A percentile compares a stretch with the other conserved stretches of the same genome.
Evolutionary conservation across 2,113 vertebrate species (phyloP).

Genomic region (Axis porcinus): DNA sequence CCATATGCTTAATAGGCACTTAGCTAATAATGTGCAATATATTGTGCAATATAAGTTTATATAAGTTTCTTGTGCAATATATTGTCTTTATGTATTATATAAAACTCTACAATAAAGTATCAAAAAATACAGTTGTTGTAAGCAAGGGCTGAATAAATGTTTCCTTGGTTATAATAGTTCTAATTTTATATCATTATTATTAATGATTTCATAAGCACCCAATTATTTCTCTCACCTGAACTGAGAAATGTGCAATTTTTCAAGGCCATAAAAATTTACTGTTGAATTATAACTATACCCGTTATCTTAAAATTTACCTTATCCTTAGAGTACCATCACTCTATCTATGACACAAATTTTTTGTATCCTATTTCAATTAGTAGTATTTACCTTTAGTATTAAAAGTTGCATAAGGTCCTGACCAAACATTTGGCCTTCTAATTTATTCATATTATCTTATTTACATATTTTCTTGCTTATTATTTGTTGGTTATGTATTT

Average conservation of each 20-base stretch:
- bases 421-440: background rate
- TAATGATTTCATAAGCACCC: slow-evolving; percentile 52
- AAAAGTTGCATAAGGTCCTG: background rate
- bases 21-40: slow-evolving; percentile 30
- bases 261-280: slow-evolving; percentile 56
- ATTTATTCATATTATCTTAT: background rate
- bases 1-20: slow-evolving; percentile 50
- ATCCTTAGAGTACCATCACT: slow-evolving; percentile 34
- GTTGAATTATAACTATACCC: slow-evolving; percentile 42
- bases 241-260: slow-evolving; percentile 60
- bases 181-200: slow-evolving; percentile 59
- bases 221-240: slow-evolving; percentile 44
- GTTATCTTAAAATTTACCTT: slow-evolving; percentile 59
- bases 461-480: background rate
- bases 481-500: background rate
- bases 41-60: background rate
- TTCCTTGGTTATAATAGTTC: slow-evolving; percentile 50
- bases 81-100: slow-evolving; percentile 42
- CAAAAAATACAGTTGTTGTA: slow-evolving; percentile 42
- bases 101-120: slow-evolving; percentile 46
- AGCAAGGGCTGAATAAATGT: slow-evolving; percentile 44
- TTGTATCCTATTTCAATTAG: background rate
- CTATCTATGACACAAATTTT: background rate
- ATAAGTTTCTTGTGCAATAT: slow-evolving; percentile 44
- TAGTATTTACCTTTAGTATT: background rate